Percentiles rank a stretch among this genome's conserved stretches.
Conservation (phyloP, 2,888 invertebrate species). For the Troides helena region DNA sequence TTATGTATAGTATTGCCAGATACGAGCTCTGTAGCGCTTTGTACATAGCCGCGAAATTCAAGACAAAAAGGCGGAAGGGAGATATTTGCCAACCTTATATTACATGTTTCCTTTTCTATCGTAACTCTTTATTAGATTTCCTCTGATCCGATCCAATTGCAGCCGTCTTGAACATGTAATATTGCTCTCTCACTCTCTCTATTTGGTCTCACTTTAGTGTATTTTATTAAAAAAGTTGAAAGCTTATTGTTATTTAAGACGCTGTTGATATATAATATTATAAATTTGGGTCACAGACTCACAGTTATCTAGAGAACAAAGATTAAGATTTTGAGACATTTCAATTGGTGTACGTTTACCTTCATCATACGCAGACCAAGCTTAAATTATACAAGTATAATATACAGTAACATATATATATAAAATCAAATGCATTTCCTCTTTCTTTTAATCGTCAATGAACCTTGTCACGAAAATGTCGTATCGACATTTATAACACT, state of each 20-base stretch:
- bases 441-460: no score
- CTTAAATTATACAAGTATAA: no score
- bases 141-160: background rate
- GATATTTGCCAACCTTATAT: no score
- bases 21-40: no score
- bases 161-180: background rate
- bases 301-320: background rate
- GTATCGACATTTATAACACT: background rate
- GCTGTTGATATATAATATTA: background rate
- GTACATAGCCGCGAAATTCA: no score
- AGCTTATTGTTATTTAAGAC: background rate
- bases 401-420: no score
- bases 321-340: background rate
- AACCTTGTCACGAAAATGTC: no score
- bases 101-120: no score
- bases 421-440: no score
- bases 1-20: no score
- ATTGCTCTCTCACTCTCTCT: background rate
- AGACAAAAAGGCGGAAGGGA: no score
- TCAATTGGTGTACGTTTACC: background rate
- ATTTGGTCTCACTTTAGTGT: background rate
- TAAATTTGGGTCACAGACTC: background rate
- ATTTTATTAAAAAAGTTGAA: background rate
- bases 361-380: no score
- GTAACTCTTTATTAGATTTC: background rate